Conservation (phyloP, 2,888 invertebrate species). For the Andrena fulva region DNA sequence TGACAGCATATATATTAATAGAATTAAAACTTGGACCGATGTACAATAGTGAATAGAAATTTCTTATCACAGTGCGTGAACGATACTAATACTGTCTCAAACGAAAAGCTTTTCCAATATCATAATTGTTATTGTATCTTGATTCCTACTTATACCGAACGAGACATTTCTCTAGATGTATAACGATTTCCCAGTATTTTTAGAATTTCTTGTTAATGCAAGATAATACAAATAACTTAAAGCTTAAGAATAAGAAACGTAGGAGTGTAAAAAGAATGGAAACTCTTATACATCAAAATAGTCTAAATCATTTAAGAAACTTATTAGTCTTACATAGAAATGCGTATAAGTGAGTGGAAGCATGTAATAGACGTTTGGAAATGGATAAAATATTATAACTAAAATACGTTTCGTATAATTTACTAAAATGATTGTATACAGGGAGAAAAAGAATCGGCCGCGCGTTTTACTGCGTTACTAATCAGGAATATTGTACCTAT, state of each 20-base stretch:
- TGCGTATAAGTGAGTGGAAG: slow-evolving; percentile 47
- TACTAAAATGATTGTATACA: slow-evolving; percentile 16
- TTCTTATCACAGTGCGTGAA: slow-evolving; percentile 23
- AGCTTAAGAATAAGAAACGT: background rate
- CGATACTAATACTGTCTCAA: background rate
- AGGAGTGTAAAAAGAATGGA: slow-evolving; percentile 5
- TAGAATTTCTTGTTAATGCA: background rate
- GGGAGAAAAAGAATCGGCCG: background rate
- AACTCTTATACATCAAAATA: background rate
- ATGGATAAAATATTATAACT: slow-evolving; percentile 32
- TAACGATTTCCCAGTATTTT: background rate
- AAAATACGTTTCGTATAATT: slow-evolving; percentile 46
- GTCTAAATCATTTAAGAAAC: background rate
- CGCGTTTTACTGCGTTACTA: background rate
- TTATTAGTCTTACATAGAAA: background rate
- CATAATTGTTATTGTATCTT: background rate
- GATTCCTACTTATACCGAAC: background rate
- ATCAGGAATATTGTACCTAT: background rate
- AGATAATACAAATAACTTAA: background rate
- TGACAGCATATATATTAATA: background rate
- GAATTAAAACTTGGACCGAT: slow-evolving; percentile 15
- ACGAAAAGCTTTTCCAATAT: background rate
- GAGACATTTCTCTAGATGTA: background rate
- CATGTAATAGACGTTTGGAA: slow-evolving; percentile 44
- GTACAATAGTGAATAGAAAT: slow-evolving; percentile 14